Base-by-base conservation (phyloP, 2,113 vertebrate species). In the Scolopax mira region DNA sequence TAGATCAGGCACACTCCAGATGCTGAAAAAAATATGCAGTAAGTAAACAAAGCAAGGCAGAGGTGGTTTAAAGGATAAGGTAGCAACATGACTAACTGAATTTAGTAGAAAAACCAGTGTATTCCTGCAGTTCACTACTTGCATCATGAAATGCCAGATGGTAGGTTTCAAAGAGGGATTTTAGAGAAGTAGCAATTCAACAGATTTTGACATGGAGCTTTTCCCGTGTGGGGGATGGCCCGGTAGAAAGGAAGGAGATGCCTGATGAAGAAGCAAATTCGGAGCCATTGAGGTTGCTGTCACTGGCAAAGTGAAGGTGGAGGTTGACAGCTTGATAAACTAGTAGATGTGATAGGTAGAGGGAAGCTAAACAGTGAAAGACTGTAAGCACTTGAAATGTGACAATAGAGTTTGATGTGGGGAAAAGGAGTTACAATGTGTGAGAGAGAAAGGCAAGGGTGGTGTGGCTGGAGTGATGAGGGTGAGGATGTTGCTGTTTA, bases 101-200 rank as follows among this genome's bases (percentile, higher is more conserved):
- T 89, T 86, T 24, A 92, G 77, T 70, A 95, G 80, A 73, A 85
- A 88, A 93, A 91, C n/a, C 80, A 87, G 73, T 85, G 81, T 87
- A 39, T 92, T 84, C 77, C 86, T 95, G 89, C 94, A 94, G 87
- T 89, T 96, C 94, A 75, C 91, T 91, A 54, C 83, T 95, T 97
- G 95, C 90, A 94, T 93, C 65, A 75, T 52, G 70, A 94, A 91
- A 94, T 92, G 87, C 95, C 96, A 97, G 96, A 97, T 97, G 96
- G 96, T 94, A 72, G 84, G 81, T 97, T 95, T 97, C 94, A 94
- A 94, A 89, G 84, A 94, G 62, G 46, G 87, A 96, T 94, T 97
- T 94, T 79, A 84, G 89, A 89, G 89, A 96, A 39, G 70, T 72
- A 91, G 91, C 95, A 87, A 92, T 91, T 92, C 81, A 94, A 96